Percentiles rank a stretch among this genome's conserved stretches.
These are phyloP conservation scores for Archips xylosteana DNA, from an alignment of 2,888 invertebrate genomes.

Conservation along the genomic window DNA sequence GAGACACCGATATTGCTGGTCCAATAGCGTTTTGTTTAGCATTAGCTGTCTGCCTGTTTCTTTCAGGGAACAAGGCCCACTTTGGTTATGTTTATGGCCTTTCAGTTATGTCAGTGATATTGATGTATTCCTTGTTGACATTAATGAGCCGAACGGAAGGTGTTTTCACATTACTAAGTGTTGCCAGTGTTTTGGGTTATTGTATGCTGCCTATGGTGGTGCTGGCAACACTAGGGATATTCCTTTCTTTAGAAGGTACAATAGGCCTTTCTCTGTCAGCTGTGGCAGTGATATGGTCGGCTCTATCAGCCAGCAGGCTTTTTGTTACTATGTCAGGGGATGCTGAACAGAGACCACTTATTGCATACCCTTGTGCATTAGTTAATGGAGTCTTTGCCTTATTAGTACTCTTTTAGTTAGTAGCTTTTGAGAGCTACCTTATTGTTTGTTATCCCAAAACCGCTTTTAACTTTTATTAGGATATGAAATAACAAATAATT, in stretches of 20 bases:
- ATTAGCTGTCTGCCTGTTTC: slow-evolving; percentile 87
- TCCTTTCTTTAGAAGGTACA: slow-evolving; percentile 91
- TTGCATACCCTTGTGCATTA: slow-evolving; percentile 97
- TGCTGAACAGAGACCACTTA: slow-evolving; percentile 92
- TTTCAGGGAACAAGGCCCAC: slow-evolving; percentile 92
- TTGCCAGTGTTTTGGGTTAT: slow-evolving; percentile 96
- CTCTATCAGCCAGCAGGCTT: slow-evolving; percentile 95
- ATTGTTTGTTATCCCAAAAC: background rate
- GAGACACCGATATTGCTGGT: slow-evolving; percentile 96
- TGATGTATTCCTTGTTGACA: slow-evolving; percentile 94
- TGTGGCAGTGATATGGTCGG: slow-evolving; percentile 94
- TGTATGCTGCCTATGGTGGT: slow-evolving; percentile 96
- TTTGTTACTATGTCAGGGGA: slow-evolving; percentile 96
- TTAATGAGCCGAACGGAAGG: slow-evolving; percentile 90
- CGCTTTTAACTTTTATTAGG: background rate
- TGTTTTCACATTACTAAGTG: slow-evolving; percentile 91
- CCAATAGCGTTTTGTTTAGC: slow-evolving; percentile 95
- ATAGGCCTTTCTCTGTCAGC: slow-evolving; percentile 88
- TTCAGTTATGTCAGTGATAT: slow-evolving; percentile 94
- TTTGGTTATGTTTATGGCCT: slow-evolving; percentile 98
- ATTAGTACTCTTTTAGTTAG: slow-evolving; percentile 93
- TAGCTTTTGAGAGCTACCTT: background rate
- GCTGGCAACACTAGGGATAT: slow-evolving; percentile 92
- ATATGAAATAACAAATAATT: background rate
- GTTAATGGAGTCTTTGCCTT: slow-evolving; percentile 97